Evolutionary conservation across 92 coral and sea anemone species (phyloP).

Genomic region (Chrysogorgia sp.): DNA sequence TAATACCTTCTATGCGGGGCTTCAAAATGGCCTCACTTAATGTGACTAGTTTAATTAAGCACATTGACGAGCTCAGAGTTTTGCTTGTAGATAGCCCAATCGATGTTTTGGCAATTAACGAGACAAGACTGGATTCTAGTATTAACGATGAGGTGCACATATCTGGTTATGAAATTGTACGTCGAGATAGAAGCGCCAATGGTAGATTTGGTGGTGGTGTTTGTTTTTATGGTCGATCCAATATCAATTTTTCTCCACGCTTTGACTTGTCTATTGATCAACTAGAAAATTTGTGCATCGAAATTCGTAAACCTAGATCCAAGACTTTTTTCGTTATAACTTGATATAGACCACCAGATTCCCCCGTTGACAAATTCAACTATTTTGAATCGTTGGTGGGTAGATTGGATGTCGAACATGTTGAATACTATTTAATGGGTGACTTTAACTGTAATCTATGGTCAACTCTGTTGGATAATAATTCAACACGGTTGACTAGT

Average conservation of each 20-base stretch:
- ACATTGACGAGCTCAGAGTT: constrained; percentile 35
- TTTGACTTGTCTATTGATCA: constrained; percentile 45
- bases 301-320: too few relatives aligned
- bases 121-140: constrained; percentile 32
- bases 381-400: constrained; percentile 51
- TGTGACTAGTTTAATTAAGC: constrained; percentile 1
- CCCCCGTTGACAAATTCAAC: constrained; percentile 36
- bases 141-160: constrained; percentile 28
- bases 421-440: constrained; percentile 58
- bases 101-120: constrained; percentile 46
- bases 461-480: constrained; percentile 50
- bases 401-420: constrained; percentile 55
- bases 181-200: constrained; percentile 35
- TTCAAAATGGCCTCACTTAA: constrained; percentile 35
- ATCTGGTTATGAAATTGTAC: constrained; percentile 34
- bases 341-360: constrained; percentile 64
- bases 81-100: constrained; percentile 39
- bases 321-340: constrained; percentile 62
- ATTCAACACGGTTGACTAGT: constrained; percentile 28
- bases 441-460: constrained; percentile 64
- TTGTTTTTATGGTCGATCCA: constrained; percentile 46
- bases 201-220: too few relatives aligned
- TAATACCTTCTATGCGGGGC: constrained; percentile 20
- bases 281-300: too few relatives aligned
- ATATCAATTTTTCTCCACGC: constrained; percentile 31